phyloP scores from a whole-genome alignment of 2,888 invertebrate genomes.

The Odontocerum albicorne region DNA sequence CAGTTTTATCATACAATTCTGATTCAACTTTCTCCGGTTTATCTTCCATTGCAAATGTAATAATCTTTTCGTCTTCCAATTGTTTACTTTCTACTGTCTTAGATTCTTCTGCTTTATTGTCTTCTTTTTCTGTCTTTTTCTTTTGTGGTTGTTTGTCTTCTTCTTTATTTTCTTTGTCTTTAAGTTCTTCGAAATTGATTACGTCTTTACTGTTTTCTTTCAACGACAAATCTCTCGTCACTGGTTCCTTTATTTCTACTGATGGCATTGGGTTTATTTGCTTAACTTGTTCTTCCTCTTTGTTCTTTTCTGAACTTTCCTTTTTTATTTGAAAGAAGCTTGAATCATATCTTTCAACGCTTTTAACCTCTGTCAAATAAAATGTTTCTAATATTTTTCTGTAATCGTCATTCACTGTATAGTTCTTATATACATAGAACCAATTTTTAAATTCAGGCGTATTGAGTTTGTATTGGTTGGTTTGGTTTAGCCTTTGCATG shows the following conservation, averaged over 20 bases:
- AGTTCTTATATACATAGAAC: conserved; percentile 68
- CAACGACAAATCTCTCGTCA: conserved; percentile 42
- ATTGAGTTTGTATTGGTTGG: conserved; percentile 52
- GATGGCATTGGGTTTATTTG: conserved; percentile 45
- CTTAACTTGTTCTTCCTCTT: conserved; percentile 41
- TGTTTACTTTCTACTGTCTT: conserved; percentile 39
- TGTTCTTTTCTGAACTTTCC: conserved; percentile 43
- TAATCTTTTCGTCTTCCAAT: conserved; percentile 57
- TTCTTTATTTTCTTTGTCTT: conserved; percentile 39
- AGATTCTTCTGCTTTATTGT: conserved; percentile 46
- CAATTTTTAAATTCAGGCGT: conserved; percentile 66
- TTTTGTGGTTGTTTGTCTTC: conserved; percentile 38
- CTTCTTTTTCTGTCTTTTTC: conserved; percentile 40
- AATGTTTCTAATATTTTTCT: conserved; percentile 59
- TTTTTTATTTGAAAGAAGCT: conserved; percentile 44
- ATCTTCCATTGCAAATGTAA: conserved; percentile 55
- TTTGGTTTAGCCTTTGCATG: conserved; percentile 55
- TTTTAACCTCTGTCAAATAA: conserved; percentile 65
- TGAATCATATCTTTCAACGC: conserved; percentile 47
- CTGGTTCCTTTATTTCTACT: conserved; percentile 47
- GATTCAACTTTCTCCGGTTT: conserved; percentile 51
- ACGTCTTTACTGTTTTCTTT: conserved; percentile 30
- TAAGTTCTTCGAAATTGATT: conserved; percentile 27
- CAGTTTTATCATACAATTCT: conserved; percentile 37
- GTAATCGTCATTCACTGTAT: conserved; percentile 62